Evolutionary conservation across 2,888 invertebrate genomes (phyloP), one percentile per base, ranked within the genome.

Genomic region (Clepsis dumicolana): DNA sequence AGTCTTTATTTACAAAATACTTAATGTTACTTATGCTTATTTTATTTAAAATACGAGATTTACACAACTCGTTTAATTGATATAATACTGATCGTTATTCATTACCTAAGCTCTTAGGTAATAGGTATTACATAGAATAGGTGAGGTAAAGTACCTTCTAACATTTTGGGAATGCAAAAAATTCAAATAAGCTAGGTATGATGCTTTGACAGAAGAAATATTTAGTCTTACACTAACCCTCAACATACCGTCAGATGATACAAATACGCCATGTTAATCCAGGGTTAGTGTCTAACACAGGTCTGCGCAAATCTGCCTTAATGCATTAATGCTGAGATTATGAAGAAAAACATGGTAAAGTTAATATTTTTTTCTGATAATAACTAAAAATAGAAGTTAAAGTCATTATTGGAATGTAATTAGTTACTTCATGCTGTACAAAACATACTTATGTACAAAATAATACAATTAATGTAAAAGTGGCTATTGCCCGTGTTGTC

Each of bases 1-100:
- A 70, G 56, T 67, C 65, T 69, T 78, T 78, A 83, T 83, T 77
- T 82, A 82, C 80, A 80, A 18, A 70, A 8, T 44, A 48, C 7
- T 44, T 44, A 48, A 25, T 64, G 48, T 64, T 54, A 66, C 29
- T 44, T 21, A 12, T 27, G 2, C 27, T 53, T 53, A 53, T n/a
- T 27, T 25, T 4, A 57, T 57, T 57, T 57, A 35, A 56, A 35
- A 57, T 14, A 21, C 21, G 18, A 57, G 27, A 53, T 10, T 53
- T 53, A 27, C 25, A 53, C 27, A 24, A 62, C 44, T 53, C 44
- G 32, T 38, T 35, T 12, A 38, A 48, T 62, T 35, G 18, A 21
- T 35, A 27, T 53, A 53, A 53, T 53, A 53, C 53, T 53, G 53
- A 53, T 53, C 25, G 53, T 27, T 27, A 53, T 53, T 27, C n/a